Conservation (phyloP, 2,797 vertebrate species). For the Lutjanus argentimaculatus region DNA sequence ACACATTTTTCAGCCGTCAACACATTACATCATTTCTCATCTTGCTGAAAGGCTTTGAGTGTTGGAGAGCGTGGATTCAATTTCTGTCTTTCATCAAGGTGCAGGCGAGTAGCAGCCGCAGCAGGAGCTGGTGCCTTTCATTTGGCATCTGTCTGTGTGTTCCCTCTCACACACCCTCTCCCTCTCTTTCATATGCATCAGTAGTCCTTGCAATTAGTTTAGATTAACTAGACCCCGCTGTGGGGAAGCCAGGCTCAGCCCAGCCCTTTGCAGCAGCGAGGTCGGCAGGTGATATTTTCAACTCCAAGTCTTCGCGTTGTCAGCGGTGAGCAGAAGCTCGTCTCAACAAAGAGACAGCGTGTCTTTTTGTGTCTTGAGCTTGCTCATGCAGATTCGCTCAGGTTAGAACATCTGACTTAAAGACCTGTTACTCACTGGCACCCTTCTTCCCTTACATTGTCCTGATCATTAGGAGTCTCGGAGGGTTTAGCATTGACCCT, state of each 20-base stretch:
- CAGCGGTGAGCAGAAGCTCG: not conserved
- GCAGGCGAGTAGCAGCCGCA: conserved; percentile 39
- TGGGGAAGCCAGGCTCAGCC: conserved; percentile 29
- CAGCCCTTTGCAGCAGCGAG: conserved; percentile 27
- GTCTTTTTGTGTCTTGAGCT: not conserved
- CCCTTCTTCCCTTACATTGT: conserved; percentile 32
- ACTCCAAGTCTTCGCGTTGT: conserved; percentile 15
- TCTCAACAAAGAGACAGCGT: conserved; percentile 14
- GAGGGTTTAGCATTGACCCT: conserved; percentile 61
- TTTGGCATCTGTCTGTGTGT: conserved; percentile 52
- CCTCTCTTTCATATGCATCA: conserved; percentile 63
- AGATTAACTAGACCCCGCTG: conserved; percentile 61
- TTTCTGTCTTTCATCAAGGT: conserved; percentile 34
- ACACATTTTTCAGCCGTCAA: not conserved
- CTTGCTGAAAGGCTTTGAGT: not conserved
- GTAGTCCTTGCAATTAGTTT: conserved; percentile 68
- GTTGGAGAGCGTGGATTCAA: conserved; percentile 8
- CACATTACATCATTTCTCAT: not conserved
- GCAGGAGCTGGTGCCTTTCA: conserved; percentile 57
- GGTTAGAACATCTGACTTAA: conserved; percentile 46
- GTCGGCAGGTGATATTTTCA: conserved; percentile 47
- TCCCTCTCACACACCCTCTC: conserved; percentile 13
- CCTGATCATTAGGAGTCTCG: conserved; percentile 65
- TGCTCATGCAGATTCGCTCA: conserved; percentile 30
- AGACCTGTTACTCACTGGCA: conserved; percentile 48